Base-by-base conservation (phyloP, 2,113 vertebrate species). In the Triplophysa siluroides region DNA sequence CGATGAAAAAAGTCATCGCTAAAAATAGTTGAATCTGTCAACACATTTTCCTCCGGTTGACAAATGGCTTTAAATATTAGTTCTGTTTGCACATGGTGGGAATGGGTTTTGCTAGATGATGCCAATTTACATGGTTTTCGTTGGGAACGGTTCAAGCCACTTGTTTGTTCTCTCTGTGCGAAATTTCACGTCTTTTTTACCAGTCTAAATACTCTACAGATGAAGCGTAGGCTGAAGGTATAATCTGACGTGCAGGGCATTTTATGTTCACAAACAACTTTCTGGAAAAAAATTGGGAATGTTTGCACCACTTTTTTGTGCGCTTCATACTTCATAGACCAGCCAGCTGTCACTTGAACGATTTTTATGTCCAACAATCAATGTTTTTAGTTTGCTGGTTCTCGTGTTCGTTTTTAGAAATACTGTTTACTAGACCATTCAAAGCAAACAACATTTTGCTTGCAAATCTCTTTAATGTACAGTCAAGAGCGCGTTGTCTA, bases 21-120 rank as follows among this genome's bases (percentile, higher is more conserved):
- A n/a, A 54, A 67, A 29, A 19, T 56, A 58, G 8, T 5, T 2
- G 1, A 54, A 19, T 29, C 47, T 56, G 69, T 71, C 50, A 4
- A 56, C 50, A 71, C 43, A 23, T 54, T 63, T 78, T 79, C 78
- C 60, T 69, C 7, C 64, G 60, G 16, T 10, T 29, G 47, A 29
- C 9, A 8, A 13, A 70, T 33, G 4, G 3, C 13, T n/a, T 10
- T 56, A 47, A 75, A 76, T 77, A 64, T 71, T 80, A 62, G 52
- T 78, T 77, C 73, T 78, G 78, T 38, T 62, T 11, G 9, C 29
- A 58, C 50, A 78, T 19, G 16, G 14, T 21, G 12, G 19, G 50
- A 5, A 26, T 7, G 50, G 23, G 19, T 38, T 45, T n/a, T 14
- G 58, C 2, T 3, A 16, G 62, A 29, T 24, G 65, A 38, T 45